phyloP scores from a whole-genome alignment of 2,113 vertebrate species.

The Dunckerocampus dactyliophorus region DNA sequence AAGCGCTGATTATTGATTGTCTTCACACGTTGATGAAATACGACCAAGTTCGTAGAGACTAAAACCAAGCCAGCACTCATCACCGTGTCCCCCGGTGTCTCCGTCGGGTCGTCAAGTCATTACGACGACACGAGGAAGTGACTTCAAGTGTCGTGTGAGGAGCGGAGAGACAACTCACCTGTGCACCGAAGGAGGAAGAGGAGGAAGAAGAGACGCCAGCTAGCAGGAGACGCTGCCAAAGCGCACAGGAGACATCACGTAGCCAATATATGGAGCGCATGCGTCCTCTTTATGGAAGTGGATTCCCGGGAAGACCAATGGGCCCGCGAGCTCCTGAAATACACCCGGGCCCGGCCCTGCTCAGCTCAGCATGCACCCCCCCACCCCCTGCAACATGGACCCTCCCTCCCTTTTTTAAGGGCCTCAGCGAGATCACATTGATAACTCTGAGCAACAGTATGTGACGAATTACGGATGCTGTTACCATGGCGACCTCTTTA shows the following conservation, averaged over 20 bases:
- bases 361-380: conserved; percentile 8
- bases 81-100: no score
- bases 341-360: conserved; percentile 58
- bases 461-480: no score
- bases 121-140: no score
- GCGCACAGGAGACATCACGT: conserved; percentile 72
- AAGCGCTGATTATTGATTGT: no score
- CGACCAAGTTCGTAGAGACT: no score
- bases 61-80: no score
- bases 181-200: conserved; percentile 40
- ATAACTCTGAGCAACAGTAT: no score
- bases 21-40: no score
- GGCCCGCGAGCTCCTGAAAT: conserved; percentile 74
- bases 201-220: conserved; percentile 53
- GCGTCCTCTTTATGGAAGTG: conserved; percentile 87
- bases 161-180: conserved; percentile 73
- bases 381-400: conserved; percentile 36
- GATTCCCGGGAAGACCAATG: conserved; percentile 82
- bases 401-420: not conserved
- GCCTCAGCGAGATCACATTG: no score
- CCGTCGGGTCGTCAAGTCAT: no score
- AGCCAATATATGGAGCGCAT: conserved; percentile 84
- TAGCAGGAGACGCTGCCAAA: conserved; percentile 59
- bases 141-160: no score
- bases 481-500: no score